Conservation (phyloP, 2,113 vertebrate species). For the Ptilonorhynchus violaceus region DNA sequence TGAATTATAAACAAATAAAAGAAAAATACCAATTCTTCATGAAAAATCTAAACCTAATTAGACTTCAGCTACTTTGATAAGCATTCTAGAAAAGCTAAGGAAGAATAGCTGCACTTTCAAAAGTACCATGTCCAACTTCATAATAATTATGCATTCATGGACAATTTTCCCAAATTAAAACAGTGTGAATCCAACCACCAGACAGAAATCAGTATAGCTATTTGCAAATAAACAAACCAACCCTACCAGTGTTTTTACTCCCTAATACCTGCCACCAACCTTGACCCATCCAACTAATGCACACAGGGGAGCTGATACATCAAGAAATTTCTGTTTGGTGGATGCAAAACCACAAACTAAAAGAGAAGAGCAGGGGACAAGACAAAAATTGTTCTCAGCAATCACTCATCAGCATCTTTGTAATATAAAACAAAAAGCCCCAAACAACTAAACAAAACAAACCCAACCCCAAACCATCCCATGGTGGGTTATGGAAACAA, state of each 20-base stretch:
- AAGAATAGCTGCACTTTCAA: not conserved
- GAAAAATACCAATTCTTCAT: not conserved
- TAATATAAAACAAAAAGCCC: not conserved
- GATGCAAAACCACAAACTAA: not conserved
- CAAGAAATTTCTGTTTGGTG: not conserved
- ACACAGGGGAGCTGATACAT: not conserved
- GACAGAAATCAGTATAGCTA: not conserved
- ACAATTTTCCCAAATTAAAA: not conserved
- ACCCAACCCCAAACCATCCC: not conserved
- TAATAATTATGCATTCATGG: not conserved
- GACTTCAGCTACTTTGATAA: not conserved
- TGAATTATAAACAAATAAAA: not conserved
- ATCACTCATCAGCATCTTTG: not conserved
- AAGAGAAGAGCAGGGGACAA: not conserved
- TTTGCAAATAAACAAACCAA: slow-evolving; percentile 1
- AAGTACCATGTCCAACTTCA: not conserved
- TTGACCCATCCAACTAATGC: not conserved
- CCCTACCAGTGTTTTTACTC: not conserved
- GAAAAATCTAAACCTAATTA: not conserved
- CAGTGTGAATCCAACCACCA: not conserved
- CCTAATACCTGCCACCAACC: not conserved
- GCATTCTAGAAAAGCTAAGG: not conserved
- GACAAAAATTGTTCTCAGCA: not conserved
- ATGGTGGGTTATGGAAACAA: not conserved
- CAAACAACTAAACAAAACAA: not conserved